Base-by-base conservation (phyloP, 2,797 vertebrate genomes). In the Sebastes minor region DNA sequence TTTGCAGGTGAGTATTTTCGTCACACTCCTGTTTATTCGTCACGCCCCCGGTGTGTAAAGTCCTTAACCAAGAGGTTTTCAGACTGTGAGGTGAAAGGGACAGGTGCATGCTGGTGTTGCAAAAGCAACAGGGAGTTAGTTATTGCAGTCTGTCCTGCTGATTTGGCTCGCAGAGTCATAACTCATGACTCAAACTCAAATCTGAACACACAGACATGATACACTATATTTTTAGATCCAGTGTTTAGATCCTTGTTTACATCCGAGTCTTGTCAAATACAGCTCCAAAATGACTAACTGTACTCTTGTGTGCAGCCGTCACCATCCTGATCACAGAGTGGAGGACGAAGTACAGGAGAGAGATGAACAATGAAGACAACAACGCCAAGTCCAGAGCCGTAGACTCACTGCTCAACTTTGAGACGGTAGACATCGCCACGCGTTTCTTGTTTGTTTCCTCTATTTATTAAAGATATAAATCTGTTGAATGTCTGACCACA, bases 331-430 rank as follows among this genome's bases (percentile, higher is more conserved):
- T 98, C 89, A 98, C 97, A 0, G 97, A 98, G 87, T 98, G 97
- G 97, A 97, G 97, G 91, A 96, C 96, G 1, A 97, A 97, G 82
- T 98, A 96, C 87, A 95, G 97, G 2, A 95, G 97, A 20, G 96
- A 96, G 18, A 99, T 98, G 97, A 98, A 98, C 90, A 86, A 81
- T 0, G 94, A 94, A 72, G 97, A 98, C 94, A 98, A 98, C 6
- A 92, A 95, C 7, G 96, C 97, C 79, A 97, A 95, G 84, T 96
- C 97, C 53, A 95, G 96, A 56, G 97, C 97, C 0, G 96, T 98
- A 65, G 98, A 99, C 86, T 99, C 98, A 0, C 95, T 99, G 74
- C 96, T 99, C 42, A 98, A 98, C 94, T 98, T 98, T 0, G 97
- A 98, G 94, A 98, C 97, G 92, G 97, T 98, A 96, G 4, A 6